Percentiles rank a stretch among this genome's conserved stretches.
These are phyloP conservation scores for Pogonophryne albipinna DNA, from an alignment of 2,797 vertebrate genomes.

Conservation along the genomic window DNA sequence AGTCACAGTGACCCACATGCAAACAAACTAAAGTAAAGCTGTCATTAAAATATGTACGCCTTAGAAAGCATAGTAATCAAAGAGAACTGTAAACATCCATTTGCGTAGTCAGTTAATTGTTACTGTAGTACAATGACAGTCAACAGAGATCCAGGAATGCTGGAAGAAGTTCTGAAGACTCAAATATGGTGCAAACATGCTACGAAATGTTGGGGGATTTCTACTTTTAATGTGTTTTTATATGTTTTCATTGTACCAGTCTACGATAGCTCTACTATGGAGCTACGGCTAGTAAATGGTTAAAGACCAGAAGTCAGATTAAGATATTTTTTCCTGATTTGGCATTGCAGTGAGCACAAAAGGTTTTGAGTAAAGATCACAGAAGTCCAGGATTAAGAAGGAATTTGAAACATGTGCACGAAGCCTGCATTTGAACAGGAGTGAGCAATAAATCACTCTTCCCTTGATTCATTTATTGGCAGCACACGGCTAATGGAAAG, in stretches of 20 bases:
- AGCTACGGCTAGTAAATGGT: not conserved
- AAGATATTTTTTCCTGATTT: conserved; percentile 22
- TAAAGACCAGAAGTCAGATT: conserved; percentile 6
- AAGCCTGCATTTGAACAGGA: not conserved
- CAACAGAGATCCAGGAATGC: conserved; percentile 29
- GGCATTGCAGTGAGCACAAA: not conserved
- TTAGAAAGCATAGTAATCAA: conserved; percentile 50
- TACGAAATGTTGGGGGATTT: not conserved
- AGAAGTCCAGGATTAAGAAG: conserved; percentile 1
- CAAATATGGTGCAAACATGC: conserved; percentile 4
- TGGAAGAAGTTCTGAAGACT: conserved; percentile 15
- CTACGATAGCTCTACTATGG: not conserved
- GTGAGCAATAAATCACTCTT: not conserved
- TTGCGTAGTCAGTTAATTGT: conserved; percentile 36
- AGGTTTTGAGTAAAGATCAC: conserved; percentile 1
- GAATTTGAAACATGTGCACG: conserved; percentile 13
- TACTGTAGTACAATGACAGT: conserved; percentile 16
- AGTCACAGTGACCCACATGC: conserved; percentile 49
- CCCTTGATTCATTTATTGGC: conserved; percentile 1
- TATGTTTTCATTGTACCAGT: not conserved
- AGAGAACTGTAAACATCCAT: conserved; percentile 41
- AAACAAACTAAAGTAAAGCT: conserved; percentile 26
- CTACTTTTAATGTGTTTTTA: not conserved
- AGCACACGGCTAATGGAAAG: conserved; percentile 3
- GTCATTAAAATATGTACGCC: conserved; percentile 36